phyloP scores from a whole-genome alignment of 1,140 invertebrate species.

The Drosophila fuyamai region DNA sequence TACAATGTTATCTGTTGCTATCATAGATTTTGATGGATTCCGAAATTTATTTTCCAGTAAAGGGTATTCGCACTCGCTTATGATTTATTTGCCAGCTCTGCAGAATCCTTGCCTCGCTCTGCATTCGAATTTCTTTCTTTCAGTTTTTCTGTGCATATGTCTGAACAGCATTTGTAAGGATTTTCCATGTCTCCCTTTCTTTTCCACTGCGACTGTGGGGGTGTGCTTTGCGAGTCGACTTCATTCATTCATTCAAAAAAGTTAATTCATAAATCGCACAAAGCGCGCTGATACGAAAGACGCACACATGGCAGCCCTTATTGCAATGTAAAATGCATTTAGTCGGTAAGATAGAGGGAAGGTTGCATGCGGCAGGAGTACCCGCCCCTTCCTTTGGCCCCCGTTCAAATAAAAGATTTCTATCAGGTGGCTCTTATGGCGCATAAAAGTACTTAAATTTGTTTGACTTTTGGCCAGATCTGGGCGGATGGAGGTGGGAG shows the following conservation, averaged over 20 bases:
- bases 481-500: not conserved
- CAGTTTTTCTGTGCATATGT: constrained; percentile 56
- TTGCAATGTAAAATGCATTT: constrained; percentile 72
- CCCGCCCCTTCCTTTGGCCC: not conserved
- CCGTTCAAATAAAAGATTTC: constrained; percentile 78
- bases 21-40: too few species aligned
- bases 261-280: constrained; percentile 83
- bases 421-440: constrained; percentile 80
- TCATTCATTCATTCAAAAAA: constrained; percentile 70
- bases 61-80: constrained; percentile 12
- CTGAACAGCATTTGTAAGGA: constrained; percentile 78
- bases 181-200: constrained; percentile 52
- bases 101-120: constrained; percentile 15
- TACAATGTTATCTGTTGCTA: too few species aligned
- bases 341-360: constrained; percentile 64
- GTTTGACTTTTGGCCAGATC: constrained; percentile 75
- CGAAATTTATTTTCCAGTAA: not conserved
- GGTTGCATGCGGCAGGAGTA: constrained; percentile 2
- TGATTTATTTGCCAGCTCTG: constrained; percentile 52
- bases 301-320: constrained; percentile 46
- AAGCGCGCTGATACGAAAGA: constrained; percentile 77
- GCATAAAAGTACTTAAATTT: constrained; percentile 82
- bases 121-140: constrained; percentile 50
- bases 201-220: constrained; percentile 9
- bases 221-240: constrained; percentile 67